These are phyloP conservation scores for Rallus limicola DNA, from an alignment of 2,113 vertebrate species.

Conservation along the genomic window DNA sequence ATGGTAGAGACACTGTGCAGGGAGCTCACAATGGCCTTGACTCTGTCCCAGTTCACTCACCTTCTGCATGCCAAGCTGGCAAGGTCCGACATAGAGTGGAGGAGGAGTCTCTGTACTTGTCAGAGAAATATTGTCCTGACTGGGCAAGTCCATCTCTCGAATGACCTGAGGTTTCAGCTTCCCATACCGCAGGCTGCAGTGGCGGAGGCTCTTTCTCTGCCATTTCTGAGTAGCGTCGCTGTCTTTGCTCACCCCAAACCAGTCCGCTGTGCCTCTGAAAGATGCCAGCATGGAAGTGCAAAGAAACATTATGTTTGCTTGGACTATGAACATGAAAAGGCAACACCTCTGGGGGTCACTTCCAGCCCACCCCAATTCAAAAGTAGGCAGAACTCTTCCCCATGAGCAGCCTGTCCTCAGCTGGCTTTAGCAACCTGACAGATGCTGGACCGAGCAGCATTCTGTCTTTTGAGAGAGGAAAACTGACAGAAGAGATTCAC, in stretches of 20 bases:
- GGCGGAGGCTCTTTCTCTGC: constrained; percentile 97
- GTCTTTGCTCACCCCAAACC: constrained; percentile 98
- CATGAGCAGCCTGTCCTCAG: not conserved
- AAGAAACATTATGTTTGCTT: not conserved
- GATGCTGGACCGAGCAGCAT: not conserved
- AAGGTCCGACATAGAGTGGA: constrained; percentile 90
- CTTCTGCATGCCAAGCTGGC: constrained; percentile 96
- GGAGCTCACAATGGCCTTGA: not conserved
- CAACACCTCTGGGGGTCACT: not conserved
- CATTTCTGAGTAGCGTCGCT: constrained; percentile 93
- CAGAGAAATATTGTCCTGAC: constrained; percentile 95
- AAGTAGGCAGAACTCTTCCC: not conserved
- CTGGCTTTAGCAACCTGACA: not conserved
- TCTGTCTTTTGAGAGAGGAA: not conserved
- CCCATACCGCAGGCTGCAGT: constrained; percentile 96
- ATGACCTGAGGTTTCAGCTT: constrained; percentile 96
- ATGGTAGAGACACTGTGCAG: not conserved
- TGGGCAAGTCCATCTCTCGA: constrained; percentile 95
- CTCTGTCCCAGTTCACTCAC: constrained; percentile 59
- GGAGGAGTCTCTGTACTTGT: constrained; percentile 96
- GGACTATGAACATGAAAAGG: not conserved
- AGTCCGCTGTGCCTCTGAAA: constrained; percentile 94
- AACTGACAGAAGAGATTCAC: not conserved
- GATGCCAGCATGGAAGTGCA: constrained; percentile 12
- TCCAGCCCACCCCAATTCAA: not conserved